These are phyloP conservation scores for Autographa gamma DNA, from an alignment of 2,888 invertebrate species.

Conservation along the genomic window DNA sequence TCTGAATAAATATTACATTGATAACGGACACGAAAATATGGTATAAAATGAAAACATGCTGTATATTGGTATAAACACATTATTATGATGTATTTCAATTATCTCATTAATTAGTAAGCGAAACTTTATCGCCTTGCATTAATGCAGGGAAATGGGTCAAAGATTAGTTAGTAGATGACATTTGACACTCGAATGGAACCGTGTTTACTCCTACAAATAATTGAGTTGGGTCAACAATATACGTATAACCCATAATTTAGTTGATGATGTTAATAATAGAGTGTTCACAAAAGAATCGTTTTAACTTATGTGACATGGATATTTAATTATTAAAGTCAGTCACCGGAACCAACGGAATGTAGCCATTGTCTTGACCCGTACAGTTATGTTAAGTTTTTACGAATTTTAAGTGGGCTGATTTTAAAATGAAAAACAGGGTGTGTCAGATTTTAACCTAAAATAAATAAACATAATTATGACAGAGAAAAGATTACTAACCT, in stretches of 20 bases:
- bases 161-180: background rate
- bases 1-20: slow-evolving; percentile 13
- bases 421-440: no score
- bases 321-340: slow-evolving; percentile 34
- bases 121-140: slow-evolving; percentile 13
- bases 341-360: slow-evolving; percentile 32
- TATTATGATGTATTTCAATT: background rate
- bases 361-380: slow-evolving; percentile 46
- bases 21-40: slow-evolving; percentile 16
- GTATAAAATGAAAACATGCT: background rate
- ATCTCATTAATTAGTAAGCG: slow-evolving; percentile 15
- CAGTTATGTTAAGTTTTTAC: slow-evolving; percentile 20
- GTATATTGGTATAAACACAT: background rate
- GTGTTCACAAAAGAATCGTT: background rate
- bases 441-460: background rate
- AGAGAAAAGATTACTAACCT: slow-evolving; percentile 75
- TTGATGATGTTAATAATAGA: no score
- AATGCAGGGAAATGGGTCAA: slow-evolving; percentile 3
- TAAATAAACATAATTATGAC: background rate
- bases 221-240: background rate
- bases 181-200: background rate
- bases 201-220: background rate
- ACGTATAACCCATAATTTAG: background rate
- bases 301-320: slow-evolving; percentile 36
- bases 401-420: slow-evolving; percentile 35